Evolutionary conservation across 2,797 vertebrate genomes (phyloP).

Genomic region (Tapirus indicus): DNA sequence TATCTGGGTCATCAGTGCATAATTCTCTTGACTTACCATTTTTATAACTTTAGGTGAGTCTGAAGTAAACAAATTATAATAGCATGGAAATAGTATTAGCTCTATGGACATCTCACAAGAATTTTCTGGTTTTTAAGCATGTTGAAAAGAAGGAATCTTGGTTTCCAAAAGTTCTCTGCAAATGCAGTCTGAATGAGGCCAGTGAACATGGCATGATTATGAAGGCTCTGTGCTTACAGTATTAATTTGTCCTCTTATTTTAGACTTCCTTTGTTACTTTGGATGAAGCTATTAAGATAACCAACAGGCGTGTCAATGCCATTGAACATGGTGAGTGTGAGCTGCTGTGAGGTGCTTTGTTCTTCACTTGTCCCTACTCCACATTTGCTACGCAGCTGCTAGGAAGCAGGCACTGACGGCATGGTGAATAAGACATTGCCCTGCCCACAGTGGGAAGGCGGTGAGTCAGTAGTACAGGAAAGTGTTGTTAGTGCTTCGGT

Average conservation of each 20-base stretch:
- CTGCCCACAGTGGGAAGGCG: not conserved
- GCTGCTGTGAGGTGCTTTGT: not conserved
- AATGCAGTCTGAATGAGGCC: not conserved
- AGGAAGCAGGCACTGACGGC: not conserved
- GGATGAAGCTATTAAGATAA: constrained; percentile 99
- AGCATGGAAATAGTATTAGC: not conserved
- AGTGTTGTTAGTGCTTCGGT: not conserved
- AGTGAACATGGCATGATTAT: not conserved
- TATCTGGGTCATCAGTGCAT: not conserved
- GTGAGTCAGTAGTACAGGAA: not conserved
- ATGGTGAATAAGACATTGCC: not conserved
- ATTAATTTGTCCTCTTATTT: constrained; percentile 68
- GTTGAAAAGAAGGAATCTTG: not conserved
- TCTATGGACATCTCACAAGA: not conserved
- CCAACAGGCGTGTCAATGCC: constrained; percentile 98
- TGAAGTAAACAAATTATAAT: not conserved
- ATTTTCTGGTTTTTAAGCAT: not conserved
- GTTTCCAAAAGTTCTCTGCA: not conserved
- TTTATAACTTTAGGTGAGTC: constrained; percentile 17
- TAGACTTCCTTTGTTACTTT: constrained; percentile 99
- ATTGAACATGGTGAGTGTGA: constrained; percentile 96
- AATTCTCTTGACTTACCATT: not conserved
- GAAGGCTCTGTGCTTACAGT: constrained; percentile 8
- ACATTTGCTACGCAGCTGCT: not conserved
- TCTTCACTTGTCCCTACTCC: not conserved